Percentiles rank a stretch among this genome's conserved stretches.
Evolutionary conservation across 2,888 invertebrate species (phyloP).

Genomic region (Mythimna vitellina): DNA sequence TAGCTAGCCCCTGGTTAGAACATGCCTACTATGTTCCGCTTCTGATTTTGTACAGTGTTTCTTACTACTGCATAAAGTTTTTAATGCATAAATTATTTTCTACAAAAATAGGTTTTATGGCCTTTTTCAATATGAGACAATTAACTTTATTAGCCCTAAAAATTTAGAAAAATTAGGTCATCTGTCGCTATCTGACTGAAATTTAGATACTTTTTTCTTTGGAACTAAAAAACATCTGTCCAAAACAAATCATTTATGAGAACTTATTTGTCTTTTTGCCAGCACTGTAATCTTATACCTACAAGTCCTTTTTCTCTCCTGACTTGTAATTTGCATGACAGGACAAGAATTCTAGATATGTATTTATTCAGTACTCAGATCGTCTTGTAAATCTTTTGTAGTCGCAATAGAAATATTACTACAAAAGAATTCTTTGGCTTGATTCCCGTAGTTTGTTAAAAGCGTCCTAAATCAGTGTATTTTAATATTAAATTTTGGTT

Average conservation of each 20-base stretch:
- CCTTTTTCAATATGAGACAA: not conserved
- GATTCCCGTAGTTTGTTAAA: slow-evolving; percentile 12
- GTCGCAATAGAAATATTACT: slow-evolving; percentile 30
- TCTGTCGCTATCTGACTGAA: not conserved
- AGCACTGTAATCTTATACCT: slow-evolving; percentile 16
- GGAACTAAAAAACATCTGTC: not conserved
- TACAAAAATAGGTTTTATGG: not conserved
- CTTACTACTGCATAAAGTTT: too few relatives aligned
- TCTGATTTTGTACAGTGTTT: too few relatives aligned
- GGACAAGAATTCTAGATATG: slow-evolving; percentile 40
- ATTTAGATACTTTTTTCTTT: not conserved
- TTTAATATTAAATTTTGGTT: slow-evolving; percentile 21
- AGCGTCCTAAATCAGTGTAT: slow-evolving; percentile 15
- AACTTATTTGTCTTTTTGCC: slow-evolving; percentile 12
- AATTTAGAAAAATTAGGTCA: not conserved
- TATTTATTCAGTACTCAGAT: slow-evolving; percentile 40
- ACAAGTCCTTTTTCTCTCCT: slow-evolving; percentile 17
- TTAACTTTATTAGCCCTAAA: not conserved
- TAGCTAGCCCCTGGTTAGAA: too few relatives aligned
- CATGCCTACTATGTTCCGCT: too few relatives aligned
- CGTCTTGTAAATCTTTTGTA: slow-evolving; percentile 45
- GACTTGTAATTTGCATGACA: slow-evolving; percentile 46
- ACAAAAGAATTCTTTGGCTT: slow-evolving; percentile 30
- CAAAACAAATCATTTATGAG: not conserved
- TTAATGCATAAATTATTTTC: too few relatives aligned